A percentile compares a stretch with the other conserved stretches of the same genome.
These are phyloP conservation scores for Salvelinus alpinus DNA, from an alignment of 2,113 vertebrate species.

Conservation along the genomic window DNA sequence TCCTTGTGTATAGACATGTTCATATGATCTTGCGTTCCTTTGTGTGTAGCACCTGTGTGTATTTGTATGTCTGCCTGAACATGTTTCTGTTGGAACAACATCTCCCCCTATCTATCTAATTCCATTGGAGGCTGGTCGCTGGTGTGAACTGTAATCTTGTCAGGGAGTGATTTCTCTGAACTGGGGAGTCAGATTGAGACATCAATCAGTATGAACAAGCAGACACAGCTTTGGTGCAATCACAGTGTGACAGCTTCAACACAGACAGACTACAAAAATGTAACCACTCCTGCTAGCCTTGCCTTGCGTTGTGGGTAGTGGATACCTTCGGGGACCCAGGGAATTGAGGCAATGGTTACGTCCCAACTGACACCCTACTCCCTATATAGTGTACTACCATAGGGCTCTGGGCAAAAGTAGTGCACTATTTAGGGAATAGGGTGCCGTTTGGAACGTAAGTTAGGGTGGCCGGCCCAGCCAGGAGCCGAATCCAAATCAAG, in stretches of 20 bases:
- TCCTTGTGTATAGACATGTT: no score
- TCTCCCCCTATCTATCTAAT: not conserved
- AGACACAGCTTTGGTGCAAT: slow-evolving; percentile 10
- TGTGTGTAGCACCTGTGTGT: not conserved
- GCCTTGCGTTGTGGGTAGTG: not conserved
- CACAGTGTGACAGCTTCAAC: slow-evolving; percentile 20
- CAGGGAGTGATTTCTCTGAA: slow-evolving; percentile 23
- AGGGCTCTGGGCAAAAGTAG: no score
- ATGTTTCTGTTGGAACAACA: not conserved
- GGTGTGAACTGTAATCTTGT: slow-evolving; percentile 25
- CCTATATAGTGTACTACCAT: no score
- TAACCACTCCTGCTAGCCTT: slow-evolving; percentile 8
- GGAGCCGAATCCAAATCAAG: not conserved
- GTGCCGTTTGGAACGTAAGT: no score
- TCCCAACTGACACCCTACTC: no score
- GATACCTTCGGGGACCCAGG: not conserved
- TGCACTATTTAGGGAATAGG: no score
- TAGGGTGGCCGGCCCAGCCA: no score
- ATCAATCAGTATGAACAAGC: slow-evolving; percentile 33
- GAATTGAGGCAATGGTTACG: not conserved
- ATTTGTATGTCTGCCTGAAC: not conserved
- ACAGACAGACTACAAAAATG: slow-evolving; percentile 20
- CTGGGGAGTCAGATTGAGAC: slow-evolving; percentile 32
- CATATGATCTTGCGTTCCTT: not conserved
- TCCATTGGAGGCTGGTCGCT: not conserved